Evolutionary conservation across 2,888 invertebrate genomes (phyloP).

Genomic region (Philhelius pedissequus): DNA sequence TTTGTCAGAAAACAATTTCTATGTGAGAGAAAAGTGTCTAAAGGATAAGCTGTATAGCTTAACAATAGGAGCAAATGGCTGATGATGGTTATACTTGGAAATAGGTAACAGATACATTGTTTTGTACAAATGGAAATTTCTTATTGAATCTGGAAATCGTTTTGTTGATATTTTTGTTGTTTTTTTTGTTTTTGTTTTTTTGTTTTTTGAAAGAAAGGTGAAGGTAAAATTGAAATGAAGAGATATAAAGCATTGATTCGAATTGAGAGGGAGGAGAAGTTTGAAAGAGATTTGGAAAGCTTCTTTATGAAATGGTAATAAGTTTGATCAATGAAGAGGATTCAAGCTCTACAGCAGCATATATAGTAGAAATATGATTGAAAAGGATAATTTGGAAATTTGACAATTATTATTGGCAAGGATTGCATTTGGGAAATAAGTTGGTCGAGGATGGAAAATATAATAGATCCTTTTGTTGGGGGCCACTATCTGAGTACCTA

Average conservation of each 20-base stretch:
- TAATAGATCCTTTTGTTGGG: too few relatives aligned
- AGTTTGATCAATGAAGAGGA: neutral
- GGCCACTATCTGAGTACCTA: too few relatives aligned
- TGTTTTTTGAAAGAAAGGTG: conserved; percentile 1
- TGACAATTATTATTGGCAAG: too few relatives aligned
- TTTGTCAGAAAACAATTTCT: neutral
- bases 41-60: conserved; percentile 36
- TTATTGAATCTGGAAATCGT: conserved; percentile 37
- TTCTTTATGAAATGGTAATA: conserved; percentile 3
- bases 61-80: conserved; percentile 55
- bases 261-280: neutral
- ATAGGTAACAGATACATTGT: conserved; percentile 34
- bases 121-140: conserved; percentile 28
- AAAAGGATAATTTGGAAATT: too few relatives aligned
- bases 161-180: neutral
- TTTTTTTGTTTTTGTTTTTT: neutral
- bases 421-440: too few relatives aligned
- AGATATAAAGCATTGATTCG: conserved; percentile 36
- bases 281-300: neutral
- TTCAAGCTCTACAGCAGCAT: too few relatives aligned
- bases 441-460: too few relatives aligned
- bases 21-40: conserved; percentile 13
- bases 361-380: too few relatives aligned
- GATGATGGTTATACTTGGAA: conserved; percentile 52
- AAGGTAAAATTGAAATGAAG: conserved; percentile 38